Percentiles rank a stretch among this genome's conserved stretches.
These are phyloP conservation scores for Nebria ingens DNA, from an alignment of 1,140 invertebrate species.

Conservation along the genomic window DNA sequence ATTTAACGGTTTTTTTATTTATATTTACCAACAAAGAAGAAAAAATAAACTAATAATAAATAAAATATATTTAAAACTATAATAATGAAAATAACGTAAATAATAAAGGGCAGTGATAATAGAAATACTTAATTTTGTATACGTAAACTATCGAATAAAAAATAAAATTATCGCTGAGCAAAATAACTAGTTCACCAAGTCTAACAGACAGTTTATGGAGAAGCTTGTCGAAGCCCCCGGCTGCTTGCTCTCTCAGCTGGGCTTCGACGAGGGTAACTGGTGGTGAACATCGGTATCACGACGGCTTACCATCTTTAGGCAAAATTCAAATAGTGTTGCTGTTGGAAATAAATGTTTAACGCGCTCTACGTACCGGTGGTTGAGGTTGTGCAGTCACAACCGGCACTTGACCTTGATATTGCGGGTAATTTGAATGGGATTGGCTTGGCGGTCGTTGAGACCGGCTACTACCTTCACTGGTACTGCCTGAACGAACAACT, in stretches of 20 bases:
- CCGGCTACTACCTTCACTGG: slow-evolving; percentile 24
- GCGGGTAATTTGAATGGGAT: slow-evolving; percentile 18
- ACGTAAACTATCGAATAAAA: too few relatives aligned
- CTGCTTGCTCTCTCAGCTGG: slow-evolving; percentile 23
- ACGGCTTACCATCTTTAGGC: slow-evolving; percentile 31
- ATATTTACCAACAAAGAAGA: too few relatives aligned
- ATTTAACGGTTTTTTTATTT: too few relatives aligned
- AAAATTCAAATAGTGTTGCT: neutral
- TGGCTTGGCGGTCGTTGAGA: slow-evolving; percentile 24
- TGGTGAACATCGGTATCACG: slow-evolving; percentile 26
- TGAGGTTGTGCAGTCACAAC: slow-evolving; percentile 20
- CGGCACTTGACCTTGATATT: slow-evolving; percentile 10
- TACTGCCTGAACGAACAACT: slow-evolving; percentile 25
- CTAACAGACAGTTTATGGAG: neutral
- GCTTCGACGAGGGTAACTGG: slow-evolving; percentile 22
- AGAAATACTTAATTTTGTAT: too few relatives aligned
- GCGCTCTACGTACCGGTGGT: slow-evolving; percentile 26
- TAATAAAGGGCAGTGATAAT: neutral
- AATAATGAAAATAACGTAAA: neutral
- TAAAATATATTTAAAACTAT: neutral
- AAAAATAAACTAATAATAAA: neutral
- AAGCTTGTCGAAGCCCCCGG: neutral
- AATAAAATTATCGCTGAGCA: neutral
- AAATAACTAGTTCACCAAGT: neutral
- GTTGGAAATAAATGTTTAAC: neutral